These are phyloP conservation scores for Acropternis orthonyx DNA, from an alignment of 2,797 vertebrate genomes.

Conservation along the genomic window DNA sequence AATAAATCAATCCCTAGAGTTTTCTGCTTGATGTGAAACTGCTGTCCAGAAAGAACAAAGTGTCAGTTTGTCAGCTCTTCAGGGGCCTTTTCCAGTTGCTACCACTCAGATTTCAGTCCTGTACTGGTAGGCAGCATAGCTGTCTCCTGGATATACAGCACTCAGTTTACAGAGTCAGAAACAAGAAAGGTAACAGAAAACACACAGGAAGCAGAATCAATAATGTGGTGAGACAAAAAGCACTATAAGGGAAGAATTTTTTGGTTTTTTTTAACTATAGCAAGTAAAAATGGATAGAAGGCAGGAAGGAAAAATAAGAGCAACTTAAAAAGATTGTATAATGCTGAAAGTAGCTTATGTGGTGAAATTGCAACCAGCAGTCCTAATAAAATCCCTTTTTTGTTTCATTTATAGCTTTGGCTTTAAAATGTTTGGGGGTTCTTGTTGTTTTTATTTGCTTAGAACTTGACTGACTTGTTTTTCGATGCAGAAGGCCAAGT, in stretches of 20 bases:
- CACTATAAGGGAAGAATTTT: neutral
- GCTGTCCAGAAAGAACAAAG: neutral
- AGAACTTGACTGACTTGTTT: constrained; percentile 21
- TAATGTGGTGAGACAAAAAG: neutral
- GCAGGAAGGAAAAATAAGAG: neutral
- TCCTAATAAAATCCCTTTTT: neutral
- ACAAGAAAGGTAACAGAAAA: neutral
- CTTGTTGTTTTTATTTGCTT: neutral
- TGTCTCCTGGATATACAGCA: neutral
- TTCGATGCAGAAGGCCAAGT: constrained; percentile 6
- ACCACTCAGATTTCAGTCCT: neutral
- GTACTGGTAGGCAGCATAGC: neutral
- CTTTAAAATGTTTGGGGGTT: neutral
- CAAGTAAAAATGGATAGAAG: neutral
- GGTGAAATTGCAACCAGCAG: neutral
- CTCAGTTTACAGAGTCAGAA: neutral
- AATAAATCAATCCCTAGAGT: neutral
- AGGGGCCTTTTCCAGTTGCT: neutral
- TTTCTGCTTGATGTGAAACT: neutral
- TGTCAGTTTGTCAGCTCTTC: neutral
- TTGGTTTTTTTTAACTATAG: neutral
- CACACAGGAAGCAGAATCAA: neutral
- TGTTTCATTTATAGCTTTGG: constrained; percentile 14
- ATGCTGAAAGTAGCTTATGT: neutral
- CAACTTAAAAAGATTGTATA: neutral